Evolutionary conservation across 2,888 invertebrate species (phyloP).

Genomic region (Epiblema foenella): DNA sequence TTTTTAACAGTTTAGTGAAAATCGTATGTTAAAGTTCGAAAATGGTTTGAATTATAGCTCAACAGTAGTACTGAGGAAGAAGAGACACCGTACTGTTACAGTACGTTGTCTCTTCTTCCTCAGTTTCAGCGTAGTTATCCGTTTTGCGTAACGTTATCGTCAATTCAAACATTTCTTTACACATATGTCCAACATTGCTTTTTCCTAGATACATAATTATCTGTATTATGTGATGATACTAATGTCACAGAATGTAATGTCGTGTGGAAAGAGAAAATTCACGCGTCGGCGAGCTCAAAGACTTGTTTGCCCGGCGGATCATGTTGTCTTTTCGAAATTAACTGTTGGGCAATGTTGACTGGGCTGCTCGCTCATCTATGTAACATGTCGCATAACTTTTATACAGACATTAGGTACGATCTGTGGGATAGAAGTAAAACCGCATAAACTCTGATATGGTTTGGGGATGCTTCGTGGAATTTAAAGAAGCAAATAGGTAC

Average conservation of each 20-base stretch:
- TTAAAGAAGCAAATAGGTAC: no score
- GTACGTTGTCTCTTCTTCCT: no score
- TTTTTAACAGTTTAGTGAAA: no score
- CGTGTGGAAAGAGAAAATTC: constrained; percentile 62
- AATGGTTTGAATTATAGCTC: not conserved
- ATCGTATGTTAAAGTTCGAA: not conserved
- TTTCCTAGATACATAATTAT: not conserved
- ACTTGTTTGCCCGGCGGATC: constrained; percentile 63
- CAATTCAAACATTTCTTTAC: not conserved
- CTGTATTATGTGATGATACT: constrained; percentile 2
- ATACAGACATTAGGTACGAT: not conserved
- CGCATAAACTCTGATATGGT: not conserved
- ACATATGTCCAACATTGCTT: not conserved
- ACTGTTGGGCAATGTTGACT: constrained; percentile 71
- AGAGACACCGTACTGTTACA: no score
- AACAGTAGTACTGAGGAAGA: no score
- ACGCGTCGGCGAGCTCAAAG: constrained; percentile 72
- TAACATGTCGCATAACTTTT: constrained; percentile 4
- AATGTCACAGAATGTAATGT: constrained; percentile 5
- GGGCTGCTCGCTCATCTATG: constrained; percentile 17
- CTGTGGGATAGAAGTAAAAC: not conserved
- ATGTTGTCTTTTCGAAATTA: constrained; percentile 80
- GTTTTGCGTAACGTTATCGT: not conserved
- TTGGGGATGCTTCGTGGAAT: not conserved
- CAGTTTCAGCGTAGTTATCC: not conserved